Evolutionary conservation across 2,113 vertebrate genomes (phyloP), one percentile per base, ranked within the genome.

Genomic region (Smithornis capensis): DNA sequence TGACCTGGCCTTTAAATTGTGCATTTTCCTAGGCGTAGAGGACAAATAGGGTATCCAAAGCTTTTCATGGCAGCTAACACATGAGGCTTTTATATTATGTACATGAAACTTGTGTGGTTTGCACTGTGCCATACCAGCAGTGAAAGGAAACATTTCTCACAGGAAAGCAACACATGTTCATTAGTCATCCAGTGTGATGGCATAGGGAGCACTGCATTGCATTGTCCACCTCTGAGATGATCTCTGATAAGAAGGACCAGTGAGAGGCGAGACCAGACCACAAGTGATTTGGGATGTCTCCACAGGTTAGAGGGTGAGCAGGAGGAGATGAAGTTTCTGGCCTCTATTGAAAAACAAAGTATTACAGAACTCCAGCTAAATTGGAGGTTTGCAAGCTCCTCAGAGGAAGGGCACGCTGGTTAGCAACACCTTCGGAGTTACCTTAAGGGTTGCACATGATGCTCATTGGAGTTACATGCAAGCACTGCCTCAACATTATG

Each of bases 401-500:
- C 52, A 52, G 70, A 24, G 62, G 33, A 79, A 37, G 18, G 49
- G 13, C 37, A 78, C 31, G 28, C 12, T 11, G 14, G n/a, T 35
- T 38, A 65, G n/a, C 18, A 62, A 14, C 21, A 47, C 19, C 25
- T 64, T 81, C 44, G 52, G 38, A 53, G 25, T 53, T 47, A 27
- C 5, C 0, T 37, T 88, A 42, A n/a, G 13, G n/a, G 16, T 27
- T 37, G 19, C 5, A 5, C 1, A 1, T 65, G 17, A 13, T 11
- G 1, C 31, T 15, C 25, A 4, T n/a, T 31, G 28, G n/a, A 53
- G 19, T 40, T 37, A 6, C 0, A 3, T 12, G 7, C 33, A 49
- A 52, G 18, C 13, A 5, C 10, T 49, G 38, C 37, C 12, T 82
- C 0, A 0, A 9, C 4, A 3, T 44, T 77, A 10, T 1, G 0